Percentiles rank a stretch among this genome's conserved stretches.
Evolutionary conservation across 2,888 invertebrate genomes (phyloP).

Genomic region (Dryobota labecula): DNA sequence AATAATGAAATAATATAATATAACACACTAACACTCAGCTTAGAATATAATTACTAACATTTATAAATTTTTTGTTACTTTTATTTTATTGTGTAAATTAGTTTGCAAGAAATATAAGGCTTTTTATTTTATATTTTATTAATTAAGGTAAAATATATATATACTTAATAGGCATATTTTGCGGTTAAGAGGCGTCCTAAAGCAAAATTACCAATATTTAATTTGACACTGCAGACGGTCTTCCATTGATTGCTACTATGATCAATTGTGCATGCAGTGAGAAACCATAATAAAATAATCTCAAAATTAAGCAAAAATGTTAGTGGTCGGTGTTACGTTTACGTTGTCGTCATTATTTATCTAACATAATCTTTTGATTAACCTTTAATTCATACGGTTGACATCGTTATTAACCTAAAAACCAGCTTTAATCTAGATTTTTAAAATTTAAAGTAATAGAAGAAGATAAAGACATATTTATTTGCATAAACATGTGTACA

Average conservation of each 20-base stretch:
- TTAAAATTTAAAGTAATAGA: slow-evolving; percentile 8
- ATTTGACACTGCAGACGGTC: background rate
- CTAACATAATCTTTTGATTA: background rate
- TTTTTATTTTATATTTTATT: too few relatives aligned
- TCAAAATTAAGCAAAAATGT: background rate
- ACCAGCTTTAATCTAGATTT: background rate
- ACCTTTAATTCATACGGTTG: background rate
- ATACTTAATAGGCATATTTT: too few relatives aligned
- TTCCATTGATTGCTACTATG: background rate
- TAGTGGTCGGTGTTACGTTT: background rate
- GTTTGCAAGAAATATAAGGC: too few relatives aligned
- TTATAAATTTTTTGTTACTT: too few relatives aligned
- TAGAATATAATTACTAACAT: too few relatives aligned
- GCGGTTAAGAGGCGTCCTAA: background rate
- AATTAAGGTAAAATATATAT: too few relatives aligned
- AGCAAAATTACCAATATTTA: background rate
- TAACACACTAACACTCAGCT: too few relatives aligned
- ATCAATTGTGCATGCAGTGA: background rate
- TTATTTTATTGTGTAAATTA: too few relatives aligned
- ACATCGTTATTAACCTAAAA: background rate
- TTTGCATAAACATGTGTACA: too few relatives aligned
- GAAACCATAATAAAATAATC: background rate
- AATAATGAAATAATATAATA: too few relatives aligned
- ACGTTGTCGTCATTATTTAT: background rate
- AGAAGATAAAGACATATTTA: too few relatives aligned